Base-by-base conservation (phyloP, 1,140 invertebrate genomes). In the Adoxophyes honmai region DNA sequence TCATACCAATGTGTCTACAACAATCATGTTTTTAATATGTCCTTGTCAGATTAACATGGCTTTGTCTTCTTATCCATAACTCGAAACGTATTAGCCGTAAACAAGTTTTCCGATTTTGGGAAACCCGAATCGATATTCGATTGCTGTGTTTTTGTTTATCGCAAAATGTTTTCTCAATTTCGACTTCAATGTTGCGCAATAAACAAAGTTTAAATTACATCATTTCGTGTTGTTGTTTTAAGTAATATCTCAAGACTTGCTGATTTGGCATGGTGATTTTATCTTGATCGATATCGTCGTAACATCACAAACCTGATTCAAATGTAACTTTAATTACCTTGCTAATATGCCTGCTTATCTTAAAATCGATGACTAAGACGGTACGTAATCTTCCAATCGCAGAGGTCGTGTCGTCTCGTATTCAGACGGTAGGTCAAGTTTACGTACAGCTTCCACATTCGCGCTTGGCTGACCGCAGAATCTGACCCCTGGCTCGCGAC, bases 301-400 rank as follows among this genome's bases (percentile, higher is more conserved):
- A 28, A 16, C 16, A 5, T 48, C 21, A 28, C 2, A 28, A 28
- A 28, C 21, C 21, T 28, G 21, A 28, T 28, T 13, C 11, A 48
- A 28, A 48, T 11, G 10, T 33, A 11, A 11, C 42, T 48, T 48
- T 48, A 48, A 48, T 48, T 48, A 48, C n/a, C 42, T 28, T 48
- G 28, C 21, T 48, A 21, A 48, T 48, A n/a, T 21, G 11, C 16
- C 18, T 11, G 11, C 1, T 48, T 48, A 9, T 10, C 18, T 33
- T 28, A 28, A 28, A 48, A 48, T 48, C 42, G 14, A 28, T 21
- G 16, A 28, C 18, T 13, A 48, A 48, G 18, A 48, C 42, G 11
- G 11, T 48, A 18, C 21, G 42, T 48, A 28, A 28, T 48, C 18
- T 11, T 16, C 11, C 7, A 8, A 48, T 48, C 18, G 10, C 10